Conservation (phyloP, 1,140 invertebrate species). For the Drosophila murphyi region DNA sequence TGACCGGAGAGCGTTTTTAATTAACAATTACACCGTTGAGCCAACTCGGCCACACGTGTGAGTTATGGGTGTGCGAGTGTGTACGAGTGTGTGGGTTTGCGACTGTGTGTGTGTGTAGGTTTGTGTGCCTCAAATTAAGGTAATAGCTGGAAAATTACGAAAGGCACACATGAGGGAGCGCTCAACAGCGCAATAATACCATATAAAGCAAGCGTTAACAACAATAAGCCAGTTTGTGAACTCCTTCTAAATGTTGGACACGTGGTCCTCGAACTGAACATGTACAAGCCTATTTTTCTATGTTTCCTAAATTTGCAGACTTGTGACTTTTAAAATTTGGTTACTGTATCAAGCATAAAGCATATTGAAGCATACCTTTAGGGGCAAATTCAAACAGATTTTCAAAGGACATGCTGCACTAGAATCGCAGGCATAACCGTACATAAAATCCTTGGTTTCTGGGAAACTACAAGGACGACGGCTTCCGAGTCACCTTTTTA, state of each 20-base stretch:
- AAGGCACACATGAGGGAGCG: constrained; percentile 36
- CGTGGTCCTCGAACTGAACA: no score
- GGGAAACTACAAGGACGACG: no score
- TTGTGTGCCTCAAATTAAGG: constrained; percentile 58
- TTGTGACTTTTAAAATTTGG: no score
- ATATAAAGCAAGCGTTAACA: neutral
- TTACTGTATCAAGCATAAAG: no score
- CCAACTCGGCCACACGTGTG: constrained; percentile 51
- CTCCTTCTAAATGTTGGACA: neutral
- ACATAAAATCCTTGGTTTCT: no score
- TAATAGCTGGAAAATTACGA: constrained; percentile 68
- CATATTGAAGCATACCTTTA: no score
- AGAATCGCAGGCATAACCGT: no score
- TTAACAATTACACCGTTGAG: constrained; percentile 69
- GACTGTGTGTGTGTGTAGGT: constrained; percentile 12
- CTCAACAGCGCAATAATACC: neutral
- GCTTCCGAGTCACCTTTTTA: no score
- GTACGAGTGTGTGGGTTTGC: constrained; percentile 16
- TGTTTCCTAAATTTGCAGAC: no score
- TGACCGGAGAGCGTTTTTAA: constrained; percentile 65
- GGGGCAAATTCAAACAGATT: no score
- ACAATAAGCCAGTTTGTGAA: neutral
- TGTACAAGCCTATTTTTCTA: neutral
- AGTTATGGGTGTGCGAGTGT: neutral
- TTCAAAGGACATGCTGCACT: no score